Evolutionary conservation across 2,113 vertebrate genomes (phyloP).

Genomic region (Podiceps cristatus): DNA sequence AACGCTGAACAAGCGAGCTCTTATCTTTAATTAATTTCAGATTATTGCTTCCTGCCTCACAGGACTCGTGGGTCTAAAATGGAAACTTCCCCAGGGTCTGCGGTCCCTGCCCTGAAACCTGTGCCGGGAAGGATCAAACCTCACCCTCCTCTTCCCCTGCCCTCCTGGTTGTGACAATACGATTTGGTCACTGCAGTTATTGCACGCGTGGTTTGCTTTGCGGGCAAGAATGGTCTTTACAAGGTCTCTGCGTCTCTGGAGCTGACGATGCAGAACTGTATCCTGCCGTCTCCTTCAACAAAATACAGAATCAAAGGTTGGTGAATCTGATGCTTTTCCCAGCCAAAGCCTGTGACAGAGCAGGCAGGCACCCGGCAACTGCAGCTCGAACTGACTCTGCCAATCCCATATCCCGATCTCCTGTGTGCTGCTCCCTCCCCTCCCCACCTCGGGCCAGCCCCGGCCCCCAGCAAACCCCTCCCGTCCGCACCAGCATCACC

Average conservation of each 20-base stretch:
- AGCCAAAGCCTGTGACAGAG: background rate
- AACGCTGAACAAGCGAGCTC: background rate
- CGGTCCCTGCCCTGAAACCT: background rate
- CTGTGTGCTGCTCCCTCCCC: rapidly evolving
- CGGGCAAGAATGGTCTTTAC: background rate
- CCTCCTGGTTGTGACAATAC: rapidly evolving
- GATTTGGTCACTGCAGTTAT: background rate
- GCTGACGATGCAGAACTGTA: background rate
- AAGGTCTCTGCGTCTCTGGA: background rate
- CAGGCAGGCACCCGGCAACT: background rate
- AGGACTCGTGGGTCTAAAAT: rapidly evolving
- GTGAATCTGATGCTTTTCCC: background rate
- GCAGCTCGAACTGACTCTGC: background rate
- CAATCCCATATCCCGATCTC: background rate
- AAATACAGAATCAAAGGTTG: background rate
- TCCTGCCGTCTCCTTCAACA: background rate
- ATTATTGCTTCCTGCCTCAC: background rate
- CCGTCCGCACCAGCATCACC: rapidly evolving
- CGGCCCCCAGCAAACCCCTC: background rate
- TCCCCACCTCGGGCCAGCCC: background rate
- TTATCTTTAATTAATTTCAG: background rate
- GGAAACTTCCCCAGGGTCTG: background rate
- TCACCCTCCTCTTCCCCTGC: background rate
- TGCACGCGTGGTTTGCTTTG: background rate
- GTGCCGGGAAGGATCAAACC: background rate